Evolutionary conservation across 2,888 invertebrate genomes (phyloP).

Genomic region (Thereva nobilitata): DNA sequence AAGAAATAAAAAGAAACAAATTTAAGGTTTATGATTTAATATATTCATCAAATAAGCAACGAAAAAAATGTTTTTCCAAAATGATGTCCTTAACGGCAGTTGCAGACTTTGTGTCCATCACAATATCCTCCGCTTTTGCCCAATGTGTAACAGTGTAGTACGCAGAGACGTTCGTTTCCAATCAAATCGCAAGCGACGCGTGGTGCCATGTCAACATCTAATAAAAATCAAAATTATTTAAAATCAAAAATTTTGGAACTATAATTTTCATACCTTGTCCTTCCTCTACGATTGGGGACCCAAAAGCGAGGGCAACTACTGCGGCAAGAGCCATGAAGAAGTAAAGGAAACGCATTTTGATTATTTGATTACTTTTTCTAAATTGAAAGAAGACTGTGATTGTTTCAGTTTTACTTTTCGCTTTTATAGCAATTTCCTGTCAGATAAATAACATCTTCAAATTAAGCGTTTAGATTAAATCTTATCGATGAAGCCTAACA

Average conservation of each 20-base stretch:
- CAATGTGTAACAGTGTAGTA: conserved; percentile 5
- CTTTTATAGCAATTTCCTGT: too few species aligned
- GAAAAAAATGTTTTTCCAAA: too few species aligned
- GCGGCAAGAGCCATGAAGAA: conserved; percentile 6
- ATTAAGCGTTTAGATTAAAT: too few species aligned
- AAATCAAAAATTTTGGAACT: background rate
- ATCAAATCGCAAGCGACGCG: conserved; percentile 10
- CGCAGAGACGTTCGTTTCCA: conserved; percentile 21
- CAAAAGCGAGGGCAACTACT: conserved; percentile 16
- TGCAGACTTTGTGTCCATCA: conserved; percentile 25
- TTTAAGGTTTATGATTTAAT: too few species aligned
- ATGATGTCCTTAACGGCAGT: conserved; percentile 10
- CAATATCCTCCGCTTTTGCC: conserved; percentile 18
- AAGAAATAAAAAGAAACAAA: too few species aligned
- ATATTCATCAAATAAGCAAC: too few species aligned
- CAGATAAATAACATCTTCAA: too few species aligned
- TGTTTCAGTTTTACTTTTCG: too few species aligned
- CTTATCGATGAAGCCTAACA: too few species aligned
- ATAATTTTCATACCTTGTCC: background rate
- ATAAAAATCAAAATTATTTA: background rate
- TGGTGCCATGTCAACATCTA: conserved; percentile 13
- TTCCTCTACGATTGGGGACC: conserved; percentile 13
- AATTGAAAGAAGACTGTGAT: too few species aligned
- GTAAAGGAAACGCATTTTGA: conserved; percentile 28
- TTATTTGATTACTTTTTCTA: background rate